Conservation (phyloP, 2,888 invertebrate species). For the Abrostola triplasia region DNA sequence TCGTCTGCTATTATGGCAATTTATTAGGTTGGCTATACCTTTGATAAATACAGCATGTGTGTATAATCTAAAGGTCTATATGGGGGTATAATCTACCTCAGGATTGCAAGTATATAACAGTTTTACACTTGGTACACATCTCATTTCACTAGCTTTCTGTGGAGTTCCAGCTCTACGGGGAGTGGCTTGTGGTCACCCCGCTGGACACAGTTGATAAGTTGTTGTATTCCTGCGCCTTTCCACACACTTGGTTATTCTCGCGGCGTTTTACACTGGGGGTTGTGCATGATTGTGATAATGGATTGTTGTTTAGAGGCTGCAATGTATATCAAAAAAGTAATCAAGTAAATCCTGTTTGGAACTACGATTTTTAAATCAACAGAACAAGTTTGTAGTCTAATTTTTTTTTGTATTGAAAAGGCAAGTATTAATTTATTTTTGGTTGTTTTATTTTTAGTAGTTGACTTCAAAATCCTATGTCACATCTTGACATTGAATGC, state of each 20-base stretch:
- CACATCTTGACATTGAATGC: no score
- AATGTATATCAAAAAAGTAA: slow-evolving; percentile 3
- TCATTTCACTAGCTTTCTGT: slow-evolving; percentile 6
- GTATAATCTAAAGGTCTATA: no score
- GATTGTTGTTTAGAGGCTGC: slow-evolving; percentile 26
- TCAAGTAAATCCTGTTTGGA: neutral
- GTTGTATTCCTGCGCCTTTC: slow-evolving; percentile 52
- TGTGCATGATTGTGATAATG: slow-evolving; percentile 38
- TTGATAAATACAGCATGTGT: no score
- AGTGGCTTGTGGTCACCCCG: slow-evolving; percentile 38
- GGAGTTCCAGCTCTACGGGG: slow-evolving; percentile 22
- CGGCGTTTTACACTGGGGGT: slow-evolving; percentile 24
- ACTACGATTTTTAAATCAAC: no score
- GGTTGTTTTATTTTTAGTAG: no score
- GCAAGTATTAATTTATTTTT: no score
- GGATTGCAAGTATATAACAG: neutral
- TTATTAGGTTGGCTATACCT: no score
- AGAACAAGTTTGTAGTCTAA: neutral
- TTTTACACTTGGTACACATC: neutral
- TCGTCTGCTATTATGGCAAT: no score
- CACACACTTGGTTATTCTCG: slow-evolving; percentile 43
- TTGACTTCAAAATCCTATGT: no score
- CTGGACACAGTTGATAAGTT: slow-evolving; percentile 68
- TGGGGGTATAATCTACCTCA: no score
- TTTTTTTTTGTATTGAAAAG: no score